Evolutionary conservation across 1,140 invertebrate species (phyloP).

Genomic region (Zaprionus kolodkinae): DNA sequence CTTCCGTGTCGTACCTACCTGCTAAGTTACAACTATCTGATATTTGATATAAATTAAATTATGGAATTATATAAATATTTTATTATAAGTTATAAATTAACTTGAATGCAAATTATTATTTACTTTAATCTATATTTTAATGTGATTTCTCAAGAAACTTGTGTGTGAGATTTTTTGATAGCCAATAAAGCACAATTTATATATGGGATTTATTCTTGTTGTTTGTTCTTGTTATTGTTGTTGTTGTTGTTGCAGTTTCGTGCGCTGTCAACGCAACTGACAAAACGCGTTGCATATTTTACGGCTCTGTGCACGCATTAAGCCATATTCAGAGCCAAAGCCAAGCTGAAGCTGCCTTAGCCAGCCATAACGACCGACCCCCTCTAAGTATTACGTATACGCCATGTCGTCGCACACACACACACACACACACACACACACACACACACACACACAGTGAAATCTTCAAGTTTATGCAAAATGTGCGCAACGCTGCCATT

Average conservation of each 20-base stretch:
- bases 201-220: slow-evolving; percentile 8
- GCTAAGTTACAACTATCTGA: too few relatives aligned
- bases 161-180: slow-evolving; percentile 1
- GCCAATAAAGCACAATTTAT: slow-evolving; percentile 29
- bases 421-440: slow-evolving; percentile 1
- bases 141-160: background rate
- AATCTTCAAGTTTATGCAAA: slow-evolving; percentile 74
- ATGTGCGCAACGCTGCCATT: slow-evolving; percentile 56
- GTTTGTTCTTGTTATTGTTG: background rate
- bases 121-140: background rate
- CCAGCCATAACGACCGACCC: slow-evolving; percentile 33
- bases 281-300: slow-evolving; percentile 62
- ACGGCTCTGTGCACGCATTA: slow-evolving; percentile 53
- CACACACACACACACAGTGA: slow-evolving; percentile 4
- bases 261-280: slow-evolving; percentile 49
- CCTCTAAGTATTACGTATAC: slow-evolving; percentile 58
- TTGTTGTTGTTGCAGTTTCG: slow-evolving; percentile 4
- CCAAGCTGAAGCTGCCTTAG: slow-evolving; percentile 20
- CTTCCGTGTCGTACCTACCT: too few relatives aligned
- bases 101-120: too few relatives aligned
- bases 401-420: slow-evolving; percentile 44
- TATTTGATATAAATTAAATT: too few relatives aligned
- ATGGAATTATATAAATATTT: too few relatives aligned
- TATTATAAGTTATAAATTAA: too few relatives aligned
- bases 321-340: slow-evolving; percentile 34